These are phyloP conservation scores for Megamerina dolium DNA, from an alignment of 2,888 invertebrate species.

Conservation along the genomic window DNA sequence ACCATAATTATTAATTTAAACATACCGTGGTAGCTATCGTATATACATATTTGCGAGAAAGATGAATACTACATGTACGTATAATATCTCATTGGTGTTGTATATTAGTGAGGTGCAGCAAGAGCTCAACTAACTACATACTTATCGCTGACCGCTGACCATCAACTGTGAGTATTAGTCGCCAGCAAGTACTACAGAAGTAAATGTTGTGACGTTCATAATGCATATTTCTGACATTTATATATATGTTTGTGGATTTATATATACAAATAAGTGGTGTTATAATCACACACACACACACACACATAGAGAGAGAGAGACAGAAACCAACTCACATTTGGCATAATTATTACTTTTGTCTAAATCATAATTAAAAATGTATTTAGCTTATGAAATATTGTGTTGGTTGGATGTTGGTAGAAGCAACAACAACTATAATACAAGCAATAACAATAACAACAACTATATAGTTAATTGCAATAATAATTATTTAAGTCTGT, in stretches of 20 bases:
- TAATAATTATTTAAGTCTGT: too few species aligned
- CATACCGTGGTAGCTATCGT: constrained; percentile 3
- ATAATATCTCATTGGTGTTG: constrained; percentile 5
- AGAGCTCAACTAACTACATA: too few species aligned
- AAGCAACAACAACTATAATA: too few species aligned
- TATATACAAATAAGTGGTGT: background rate
- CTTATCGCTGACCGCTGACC: too few species aligned
- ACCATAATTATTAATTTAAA: constrained; percentile 13
- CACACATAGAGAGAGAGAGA: background rate
- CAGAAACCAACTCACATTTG: background rate
- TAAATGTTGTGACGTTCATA: too few species aligned
- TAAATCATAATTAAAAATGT: constrained; percentile 42
- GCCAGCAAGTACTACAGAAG: too few species aligned
- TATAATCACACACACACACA: constrained; percentile 15
- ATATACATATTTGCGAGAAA: constrained; percentile 2
- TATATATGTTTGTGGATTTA: background rate
- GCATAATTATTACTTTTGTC: constrained; percentile 8
- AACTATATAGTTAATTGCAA: too few species aligned
- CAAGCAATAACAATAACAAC: too few species aligned
- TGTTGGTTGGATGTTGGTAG: too few species aligned
- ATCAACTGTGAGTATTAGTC: too few species aligned
- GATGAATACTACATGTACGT: background rate
- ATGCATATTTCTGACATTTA: too few species aligned
- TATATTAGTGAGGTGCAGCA: too few species aligned
- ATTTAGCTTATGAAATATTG: constrained; percentile 34